Evolutionary conservation across 2,888 invertebrate genomes (phyloP).

Genomic region (Reticulitermes lucifugus): DNA sequence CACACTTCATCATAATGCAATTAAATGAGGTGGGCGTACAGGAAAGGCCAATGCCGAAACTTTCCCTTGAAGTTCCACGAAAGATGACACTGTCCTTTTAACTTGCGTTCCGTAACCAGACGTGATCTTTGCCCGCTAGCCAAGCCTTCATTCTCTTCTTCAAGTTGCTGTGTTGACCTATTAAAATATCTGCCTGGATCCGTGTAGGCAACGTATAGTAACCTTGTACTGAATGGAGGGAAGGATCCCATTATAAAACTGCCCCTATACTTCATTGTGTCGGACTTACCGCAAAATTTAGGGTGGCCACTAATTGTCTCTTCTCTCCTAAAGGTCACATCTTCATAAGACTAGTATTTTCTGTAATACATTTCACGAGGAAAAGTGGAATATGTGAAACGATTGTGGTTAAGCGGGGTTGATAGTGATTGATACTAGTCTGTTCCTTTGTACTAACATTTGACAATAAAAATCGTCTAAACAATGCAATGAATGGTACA

Average conservation of each 20-base stretch:
- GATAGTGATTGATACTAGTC: no score
- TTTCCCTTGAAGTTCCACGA: background rate
- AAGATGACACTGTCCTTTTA: background rate
- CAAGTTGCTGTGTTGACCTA: background rate
- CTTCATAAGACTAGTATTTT: slow-evolving; percentile 9
- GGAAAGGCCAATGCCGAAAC: background rate
- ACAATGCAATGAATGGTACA: no score
- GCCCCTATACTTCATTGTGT: slow-evolving; percentile 2
- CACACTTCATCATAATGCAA: no score
- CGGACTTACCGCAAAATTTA: slow-evolving; percentile 22
- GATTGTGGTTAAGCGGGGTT: no score
- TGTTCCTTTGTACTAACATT: no score
- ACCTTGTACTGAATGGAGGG: slow-evolving; percentile 13
- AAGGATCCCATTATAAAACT: slow-evolving; percentile 26
- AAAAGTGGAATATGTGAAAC: background rate
- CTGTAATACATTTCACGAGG: background rate
- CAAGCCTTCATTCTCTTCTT: background rate
- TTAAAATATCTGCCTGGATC: background rate
- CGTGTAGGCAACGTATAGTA: slow-evolving; percentile 14
- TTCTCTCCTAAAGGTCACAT: slow-evolving; percentile 14
- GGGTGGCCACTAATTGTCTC: slow-evolving; percentile 25
- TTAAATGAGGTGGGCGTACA: background rate
- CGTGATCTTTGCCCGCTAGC: background rate
- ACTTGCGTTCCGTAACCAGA: background rate
- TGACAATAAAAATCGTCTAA: no score